Base-by-base conservation (phyloP, 2,113 vertebrate species). In the Hemiprocne comata region DNA sequence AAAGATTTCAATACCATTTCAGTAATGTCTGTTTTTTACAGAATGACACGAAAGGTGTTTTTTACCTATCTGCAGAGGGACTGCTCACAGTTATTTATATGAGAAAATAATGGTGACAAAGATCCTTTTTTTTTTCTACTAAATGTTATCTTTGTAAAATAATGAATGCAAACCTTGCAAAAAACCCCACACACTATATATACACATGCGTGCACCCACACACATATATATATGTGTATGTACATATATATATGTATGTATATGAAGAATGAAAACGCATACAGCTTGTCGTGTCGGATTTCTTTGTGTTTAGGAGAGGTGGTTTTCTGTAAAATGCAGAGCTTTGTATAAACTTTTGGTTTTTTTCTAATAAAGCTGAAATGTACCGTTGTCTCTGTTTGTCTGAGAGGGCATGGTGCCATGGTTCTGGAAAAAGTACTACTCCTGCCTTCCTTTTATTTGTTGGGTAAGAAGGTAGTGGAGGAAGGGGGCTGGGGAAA, bases 141-240 rank as follows among this genome's bases (percentile, higher is more conserved):
- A 89, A 96, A 96, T 96, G 97, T 95, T 96, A 92, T 92, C 92
- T 97, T 98, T 97, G 97, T 98, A 97, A 96, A 94, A 96, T 97
- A 97, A 97, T 85, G 53, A 95, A 95, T 88, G 95, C 90, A 96
- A 96, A 96, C 83, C 89, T 57, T 96, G 95, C 86, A 96, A 96
- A 97, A 94, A 83, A 67, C 11, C 6, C 42, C 5, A 82, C 78
- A 89, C 92, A 66, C 83, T 94, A 87, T 95, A 80, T 88, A 93
- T 79, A 94, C 48, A 86, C 65, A 75, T 6, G 9, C 6, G 36
- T 65, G 72, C 51, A 0, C 90, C 67, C 88, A 84, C 94, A 93
- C 92, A 79, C 33, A 92, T 18, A 97, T 77, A 53, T 53, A 92
- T 93, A 87, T 93, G 75, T 96, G 75, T 93, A 38, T 85, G 53